A percentile compares a stretch with the other conserved stretches of the same genome.
phyloP scores from a whole-genome alignment of 2,113 vertebrate genomes.

The Anolis sagrei region DNA sequence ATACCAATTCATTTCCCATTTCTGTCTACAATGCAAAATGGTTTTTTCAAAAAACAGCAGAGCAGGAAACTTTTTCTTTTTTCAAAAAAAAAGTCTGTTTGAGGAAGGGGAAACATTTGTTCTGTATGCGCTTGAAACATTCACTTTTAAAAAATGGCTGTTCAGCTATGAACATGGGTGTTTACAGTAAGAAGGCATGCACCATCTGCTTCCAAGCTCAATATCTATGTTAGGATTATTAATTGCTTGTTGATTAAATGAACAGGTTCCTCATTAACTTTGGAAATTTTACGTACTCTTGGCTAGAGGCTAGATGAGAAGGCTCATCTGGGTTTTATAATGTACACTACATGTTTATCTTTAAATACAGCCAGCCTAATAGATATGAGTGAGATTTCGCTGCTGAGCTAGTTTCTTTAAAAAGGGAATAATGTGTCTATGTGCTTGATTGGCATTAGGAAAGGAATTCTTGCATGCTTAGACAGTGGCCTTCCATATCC shows the following conservation, averaged over 20 bases:
- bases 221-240: not conserved
- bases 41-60: not conserved
- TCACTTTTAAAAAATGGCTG: not conserved
- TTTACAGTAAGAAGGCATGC: not conserved
- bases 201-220: not conserved
- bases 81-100: too few relatives aligned
- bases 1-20: not conserved
- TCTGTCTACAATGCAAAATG: not conserved
- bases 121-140: not conserved
- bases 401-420: constrained; percentile 3
- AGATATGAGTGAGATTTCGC: not conserved
- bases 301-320: not conserved
- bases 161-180: not conserved
- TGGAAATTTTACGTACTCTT: not conserved
- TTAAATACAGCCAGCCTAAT: not conserved
- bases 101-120: too few relatives aligned
- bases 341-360: not conserved
- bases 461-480: too few relatives aligned
- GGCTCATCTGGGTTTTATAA: not conserved
- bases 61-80: not conserved
- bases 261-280: not conserved
- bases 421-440: too few relatives aligned
- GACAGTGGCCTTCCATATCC: too few relatives aligned
- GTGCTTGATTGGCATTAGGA: too few relatives aligned
- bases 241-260: not conserved